Conservation (phyloP, 2,797 vertebrate genomes). For the Yasuhikotakia modesta region DNA sequence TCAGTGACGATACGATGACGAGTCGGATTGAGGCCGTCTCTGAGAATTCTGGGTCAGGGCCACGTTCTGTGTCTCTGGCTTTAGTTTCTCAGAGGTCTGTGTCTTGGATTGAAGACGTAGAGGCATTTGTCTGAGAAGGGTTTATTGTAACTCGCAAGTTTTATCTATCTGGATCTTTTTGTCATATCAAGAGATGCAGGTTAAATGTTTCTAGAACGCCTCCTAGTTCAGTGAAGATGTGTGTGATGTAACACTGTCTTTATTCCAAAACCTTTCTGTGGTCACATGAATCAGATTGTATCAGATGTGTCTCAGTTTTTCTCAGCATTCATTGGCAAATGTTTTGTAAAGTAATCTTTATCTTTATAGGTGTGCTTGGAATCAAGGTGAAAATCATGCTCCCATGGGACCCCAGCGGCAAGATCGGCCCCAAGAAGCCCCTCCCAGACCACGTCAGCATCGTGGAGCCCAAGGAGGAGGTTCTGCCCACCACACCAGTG, state of each 20-base stretch:
- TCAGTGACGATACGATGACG: constrained; percentile 59
- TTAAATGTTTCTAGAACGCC: not conserved
- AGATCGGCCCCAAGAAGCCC: constrained; percentile 98
- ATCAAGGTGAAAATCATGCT: constrained; percentile 99
- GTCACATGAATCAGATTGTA: constrained; percentile 69
- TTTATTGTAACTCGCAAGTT: not conserved
- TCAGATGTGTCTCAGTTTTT: constrained; percentile 70
- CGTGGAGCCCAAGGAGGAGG: constrained; percentile 97
- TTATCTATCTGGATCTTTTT: not conserved
- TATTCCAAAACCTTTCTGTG: constrained; percentile 25
- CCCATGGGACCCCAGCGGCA: constrained; percentile 97
- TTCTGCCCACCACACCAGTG: constrained; percentile 92
- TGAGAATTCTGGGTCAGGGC: not conserved
- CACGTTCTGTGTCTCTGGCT: constrained; percentile 61
- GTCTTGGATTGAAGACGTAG: constrained; percentile 61
- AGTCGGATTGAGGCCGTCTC: constrained; percentile 63
- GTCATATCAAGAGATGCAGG: not conserved
- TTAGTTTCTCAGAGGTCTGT: constrained; percentile 43
- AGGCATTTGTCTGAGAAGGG: constrained; percentile 75
- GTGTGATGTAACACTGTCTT: not conserved
- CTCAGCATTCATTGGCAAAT: constrained; percentile 43
- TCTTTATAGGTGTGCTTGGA: constrained; percentile 86
- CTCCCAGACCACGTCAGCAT: constrained; percentile 97
- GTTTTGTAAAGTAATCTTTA: not conserved
- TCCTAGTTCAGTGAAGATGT: not conserved